Evolutionary conservation across 2,797 vertebrate genomes (phyloP), one percentile per base, ranked within the genome.

Genomic region (Eulemur albifrons): DNA sequence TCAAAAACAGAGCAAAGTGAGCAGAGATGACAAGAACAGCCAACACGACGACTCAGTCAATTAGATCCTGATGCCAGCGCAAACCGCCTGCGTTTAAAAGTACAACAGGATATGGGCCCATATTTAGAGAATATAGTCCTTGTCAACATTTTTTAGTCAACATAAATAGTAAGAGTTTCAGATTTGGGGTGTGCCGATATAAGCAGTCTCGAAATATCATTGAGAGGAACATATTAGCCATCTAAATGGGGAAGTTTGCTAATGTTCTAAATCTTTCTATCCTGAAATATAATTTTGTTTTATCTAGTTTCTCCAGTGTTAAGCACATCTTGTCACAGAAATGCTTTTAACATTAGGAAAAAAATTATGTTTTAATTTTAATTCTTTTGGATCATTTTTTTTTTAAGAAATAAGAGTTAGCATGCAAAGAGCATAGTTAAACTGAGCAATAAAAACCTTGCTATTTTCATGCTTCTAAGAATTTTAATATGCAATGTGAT

Each of bases 341-440:
- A 95, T 52, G 65, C 92, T 90, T 98, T 76, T 43, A 95, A 61
- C 54, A 95, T 88, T 97, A 96, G 97, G 92, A 52, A 87, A 90
- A 94, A 80, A 83, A 85, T 93, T 96, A 86, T 85, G 9, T 61
- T 92, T 97, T 92, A 50, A 84, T 61, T 65, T 98, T 97, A 96
- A 97, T 90, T 50, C 67, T 97, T 98, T 96, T 43, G 2, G 45
- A 88, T 61, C 0, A 63, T 93, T 95, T 95, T 93, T 95, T 95
- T 75, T 92, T 96, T 93, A 65, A 94, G 73, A 96, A 98, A 61
- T 43, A 30, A 97, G 67, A 96, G 35, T 63, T 92, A 94, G 85
- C 75, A 90, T 76, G 75, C 89, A 97, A 97, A 96, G 97, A 96
- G 7, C 12, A 52, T 95, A 95, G 98, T 97, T 97, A 98, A 96